phyloP scores from a whole-genome alignment of 37 sponge, comb jelly and placozoan species.

The Axinella damicornis region DNA sequence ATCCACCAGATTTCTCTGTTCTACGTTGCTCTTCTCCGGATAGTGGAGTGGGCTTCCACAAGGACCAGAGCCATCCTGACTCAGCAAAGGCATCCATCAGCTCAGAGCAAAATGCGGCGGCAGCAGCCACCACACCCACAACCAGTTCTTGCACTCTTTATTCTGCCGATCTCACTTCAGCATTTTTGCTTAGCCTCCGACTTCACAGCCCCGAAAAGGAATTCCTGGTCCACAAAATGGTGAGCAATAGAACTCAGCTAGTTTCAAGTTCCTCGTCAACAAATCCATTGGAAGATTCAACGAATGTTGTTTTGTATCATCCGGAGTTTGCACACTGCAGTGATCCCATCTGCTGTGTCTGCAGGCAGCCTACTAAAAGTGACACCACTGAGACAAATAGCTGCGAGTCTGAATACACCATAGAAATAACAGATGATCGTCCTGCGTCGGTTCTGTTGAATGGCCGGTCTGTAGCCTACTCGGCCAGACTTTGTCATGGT shows the following conservation, averaged over 20 bases:
- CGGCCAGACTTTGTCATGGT: slow-evolving; percentile 31
- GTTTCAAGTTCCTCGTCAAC: not conserved
- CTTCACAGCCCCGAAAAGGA: slow-evolving; percentile 23
- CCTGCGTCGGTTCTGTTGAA: slow-evolving; percentile 11
- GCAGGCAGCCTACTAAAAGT: too few relatives aligned
- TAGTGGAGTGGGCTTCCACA: slow-evolving; percentile 48
- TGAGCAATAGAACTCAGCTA: not conserved
- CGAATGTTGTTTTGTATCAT: slow-evolving; percentile 13
- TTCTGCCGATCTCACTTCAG: not conserved
- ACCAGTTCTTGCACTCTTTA: not conserved
- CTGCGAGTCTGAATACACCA: not conserved
- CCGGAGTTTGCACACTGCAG: slow-evolving; percentile 11
- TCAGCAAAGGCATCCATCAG: slow-evolving; percentile 35
- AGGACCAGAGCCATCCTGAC: not conserved
- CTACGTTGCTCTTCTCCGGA: slow-evolving; percentile 55
- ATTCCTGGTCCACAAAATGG: slow-evolving; percentile 31
- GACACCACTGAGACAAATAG: not conserved
- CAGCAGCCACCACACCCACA: not conserved
- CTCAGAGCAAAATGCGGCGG: slow-evolving; percentile 21
- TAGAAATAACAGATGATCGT: not conserved
- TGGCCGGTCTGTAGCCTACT: slow-evolving; percentile 24
- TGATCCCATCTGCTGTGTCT: not conserved
- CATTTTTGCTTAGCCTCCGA: slow-evolving; percentile 51
- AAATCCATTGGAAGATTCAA: too few relatives aligned
- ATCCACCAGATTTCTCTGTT: slow-evolving; percentile 11